Evolutionary conservation across 2,113 vertebrate species (phyloP), one percentile per base, ranked within the genome.

Genomic region (Deroptyus accipitrinus): DNA sequence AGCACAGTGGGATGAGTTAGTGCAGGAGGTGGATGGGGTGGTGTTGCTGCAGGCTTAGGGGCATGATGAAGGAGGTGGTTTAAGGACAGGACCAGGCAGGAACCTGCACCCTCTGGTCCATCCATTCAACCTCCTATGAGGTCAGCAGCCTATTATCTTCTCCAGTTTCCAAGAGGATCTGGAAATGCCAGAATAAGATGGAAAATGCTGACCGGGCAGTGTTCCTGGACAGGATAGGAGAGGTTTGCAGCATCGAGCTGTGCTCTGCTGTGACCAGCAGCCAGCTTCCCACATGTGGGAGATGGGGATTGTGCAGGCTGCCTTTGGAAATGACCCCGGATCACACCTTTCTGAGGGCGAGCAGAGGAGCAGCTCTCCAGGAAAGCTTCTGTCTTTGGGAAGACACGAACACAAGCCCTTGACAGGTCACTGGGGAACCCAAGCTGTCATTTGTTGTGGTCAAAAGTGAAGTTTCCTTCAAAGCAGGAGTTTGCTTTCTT

Each of bases 1-100:
- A 18, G 22, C 1, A 2, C 7, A 9, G 51, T 1, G 23, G 23
- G 17, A 69, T 0, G 17, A 11, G 9, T n/a, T 52, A 7, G 24
- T 8, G 31, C 20, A 10, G 69, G 74, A 22, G 79, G 37, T 27
- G 51, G 75, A 35, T 3, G 14, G 30, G n/a, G 27, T 18, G 35
- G n/a, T 28, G 14, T 18, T 35, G 25, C 46, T 28, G 61, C 51
- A 17, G 27, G 30, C 63, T 75, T 2, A 0, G 67, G 67, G 63
- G 44, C 48, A 25, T 0, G 11, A 13, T 54, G 68, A 20, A 51
- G 66, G 28, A 2, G 64, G 46, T 44, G 52, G 23, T 11, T 41
- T 42, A 33, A n/a, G 62, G 66, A 51, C 20, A 59, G 13, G 33
- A 9, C 33, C 49, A 62, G 44, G 48, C n/a, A 30, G 51, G 51